phyloP scores from a whole-genome alignment of 2,797 vertebrate species.

The Oryzias sinensis region DNA sequence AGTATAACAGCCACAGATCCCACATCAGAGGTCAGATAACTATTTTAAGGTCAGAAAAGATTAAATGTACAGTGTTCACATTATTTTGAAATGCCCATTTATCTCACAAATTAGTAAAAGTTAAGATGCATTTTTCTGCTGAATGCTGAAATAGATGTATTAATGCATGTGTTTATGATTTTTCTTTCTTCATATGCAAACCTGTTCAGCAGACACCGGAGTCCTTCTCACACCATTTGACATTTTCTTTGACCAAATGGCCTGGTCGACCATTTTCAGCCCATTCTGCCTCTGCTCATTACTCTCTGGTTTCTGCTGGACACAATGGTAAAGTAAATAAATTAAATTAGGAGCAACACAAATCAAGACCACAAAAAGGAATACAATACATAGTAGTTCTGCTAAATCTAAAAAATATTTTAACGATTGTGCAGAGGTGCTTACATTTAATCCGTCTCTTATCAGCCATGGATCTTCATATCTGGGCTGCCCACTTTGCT shows the following conservation, averaged over 20 bases:
- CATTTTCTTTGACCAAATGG: conserved; percentile 99
- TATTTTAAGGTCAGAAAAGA: no score
- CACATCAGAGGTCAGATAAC: no score
- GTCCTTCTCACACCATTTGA: conserved; percentile 93
- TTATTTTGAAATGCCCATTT: no score
- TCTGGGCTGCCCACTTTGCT: conserved; percentile 83
- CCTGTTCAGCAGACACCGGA: conserved; percentile 94
- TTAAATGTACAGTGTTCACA: no score
- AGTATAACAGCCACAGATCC: no score
- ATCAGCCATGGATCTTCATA: conserved; percentile 89
- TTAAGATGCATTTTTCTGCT: no score
- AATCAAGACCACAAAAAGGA: no score
- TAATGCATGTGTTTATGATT: not conserved
- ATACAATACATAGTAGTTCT: not conserved
- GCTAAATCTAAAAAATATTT: not conserved
- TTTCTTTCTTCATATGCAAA: conserved; percentile 62
- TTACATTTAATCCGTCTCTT: conserved; percentile 89
- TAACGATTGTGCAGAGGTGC: conserved; percentile 25
- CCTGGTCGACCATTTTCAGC: conserved; percentile 99
- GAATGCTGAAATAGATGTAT: not conserved
- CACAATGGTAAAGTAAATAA: not conserved
- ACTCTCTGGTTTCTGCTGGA: conserved; percentile 88
- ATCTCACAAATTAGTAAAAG: no score
- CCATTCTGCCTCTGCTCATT: conserved; percentile 96
- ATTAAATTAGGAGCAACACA: not conserved